Evolutionary conservation across 2,113 vertebrate species (phyloP).

Genomic region (Perca schrenkii): DNA sequence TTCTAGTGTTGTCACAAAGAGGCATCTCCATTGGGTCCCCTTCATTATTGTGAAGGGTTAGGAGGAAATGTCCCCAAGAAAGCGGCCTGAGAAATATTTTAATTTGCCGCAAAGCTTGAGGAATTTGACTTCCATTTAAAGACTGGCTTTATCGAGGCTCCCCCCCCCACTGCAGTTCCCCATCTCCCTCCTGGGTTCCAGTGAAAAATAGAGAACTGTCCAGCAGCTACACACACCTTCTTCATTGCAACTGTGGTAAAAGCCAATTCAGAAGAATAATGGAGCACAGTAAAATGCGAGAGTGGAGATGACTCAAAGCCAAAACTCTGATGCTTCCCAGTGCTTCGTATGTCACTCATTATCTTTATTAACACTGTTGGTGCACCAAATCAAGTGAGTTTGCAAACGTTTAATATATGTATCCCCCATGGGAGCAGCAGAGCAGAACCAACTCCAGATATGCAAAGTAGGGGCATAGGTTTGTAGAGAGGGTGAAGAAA

Average conservation of each 20-base stretch:
- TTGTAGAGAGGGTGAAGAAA: slow-evolving; percentile 40
- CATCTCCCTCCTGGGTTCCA: slow-evolving; percentile 18
- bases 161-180: not conserved
- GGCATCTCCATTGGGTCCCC: slow-evolving; percentile 34
- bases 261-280: slow-evolving; percentile 56
- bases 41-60: slow-evolving; percentile 32
- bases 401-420: slow-evolving; percentile 47
- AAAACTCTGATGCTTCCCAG: slow-evolving; percentile 13
- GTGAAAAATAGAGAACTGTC: slow-evolving; percentile 37
- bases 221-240: slow-evolving; percentile 19
- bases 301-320: slow-evolving; percentile 44
- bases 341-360: slow-evolving; percentile 29
- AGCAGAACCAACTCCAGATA: slow-evolving; percentile 49
- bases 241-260: slow-evolving; percentile 27
- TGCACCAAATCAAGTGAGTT: slow-evolving; percentile 64
- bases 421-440: slow-evolving; percentile 31
- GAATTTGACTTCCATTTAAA: slow-evolving; percentile 47
- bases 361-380: slow-evolving; percentile 65
- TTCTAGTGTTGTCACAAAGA: slow-evolving; percentile 58
- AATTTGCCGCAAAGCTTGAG: slow-evolving; percentile 45
- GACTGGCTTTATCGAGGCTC: slow-evolving; percentile 33
- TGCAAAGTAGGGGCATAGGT: slow-evolving; percentile 52
- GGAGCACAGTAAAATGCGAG: slow-evolving; percentile 14
- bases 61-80: slow-evolving; percentile 28
- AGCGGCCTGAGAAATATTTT: slow-evolving; percentile 40